Evolutionary conservation across 2,888 invertebrate genomes (phyloP), one percentile per base, ranked within the genome.

Genomic region (Clitarchus hookeri): DNA sequence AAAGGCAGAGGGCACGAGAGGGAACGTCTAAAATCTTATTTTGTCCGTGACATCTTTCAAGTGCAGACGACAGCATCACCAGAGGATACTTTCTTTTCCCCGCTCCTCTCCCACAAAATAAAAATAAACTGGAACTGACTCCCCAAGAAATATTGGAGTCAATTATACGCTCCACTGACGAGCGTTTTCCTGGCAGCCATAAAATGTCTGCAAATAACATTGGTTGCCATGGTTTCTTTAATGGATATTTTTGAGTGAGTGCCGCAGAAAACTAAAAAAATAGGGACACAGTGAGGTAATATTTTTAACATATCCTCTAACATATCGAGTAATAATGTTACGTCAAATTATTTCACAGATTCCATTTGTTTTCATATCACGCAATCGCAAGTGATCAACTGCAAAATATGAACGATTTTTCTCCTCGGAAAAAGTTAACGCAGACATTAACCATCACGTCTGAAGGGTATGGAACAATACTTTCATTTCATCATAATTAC

Each of bases 111-210:
- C 16, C n/a, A 65, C 65, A 65, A 65, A n/a, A 65, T 65, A 65
- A n/a, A 65, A 65, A 65, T 65, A 65, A 65, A 23, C 19, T 12
- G 23, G 23, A 23, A n/a, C 19, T 9, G 65, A 65, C 19, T 65
- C n/a, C 65, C n/a, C 65, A 65, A 65, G 65, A 65, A 65, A 65
- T 65, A 65, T n/a, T n/a, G 65, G 65, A 65, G 65, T 65, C 65
- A 19, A 65, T 65, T 65, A 65, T 65, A 65, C 65, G 65, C 65
- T 65, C n/a, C 23, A 65, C 65, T 65, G 65, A 23, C 19, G n/a
- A 65, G 16, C 19, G n/a, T n/a, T 65, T 65, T 65, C 65, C 65
- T 65, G 65, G 16, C 65, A n/a, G 65, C 65, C 65, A 65, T n/a
- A 65, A 65, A 65, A n/a, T n/a, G n/a, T n/a, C 65, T 65, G 19